Conservation (phyloP, 2,113 vertebrate genomes). For the Pleuronectes platessa region DNA sequence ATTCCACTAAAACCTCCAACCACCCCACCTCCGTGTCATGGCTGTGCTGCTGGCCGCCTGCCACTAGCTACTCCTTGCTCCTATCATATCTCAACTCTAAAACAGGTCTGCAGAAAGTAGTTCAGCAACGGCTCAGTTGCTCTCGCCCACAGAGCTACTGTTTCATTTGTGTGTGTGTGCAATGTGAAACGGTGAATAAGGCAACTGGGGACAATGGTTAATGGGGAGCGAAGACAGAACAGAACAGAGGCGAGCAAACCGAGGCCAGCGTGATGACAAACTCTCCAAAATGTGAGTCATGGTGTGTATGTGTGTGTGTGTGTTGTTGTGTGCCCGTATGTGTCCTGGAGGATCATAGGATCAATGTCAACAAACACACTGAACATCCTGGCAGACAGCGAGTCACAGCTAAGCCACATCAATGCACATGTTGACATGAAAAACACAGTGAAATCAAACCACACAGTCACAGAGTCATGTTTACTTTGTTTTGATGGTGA, state of each 20-base stretch:
- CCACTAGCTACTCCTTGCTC: conserved; percentile 31
- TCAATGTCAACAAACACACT: conserved; percentile 26
- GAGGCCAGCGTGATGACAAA: conserved; percentile 48
- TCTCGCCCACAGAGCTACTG: conserved; percentile 58
- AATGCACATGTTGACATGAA: conserved; percentile 14
- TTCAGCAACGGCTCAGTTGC: conserved; percentile 45
- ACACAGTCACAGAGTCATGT: neutral
- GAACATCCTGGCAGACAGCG: conserved; percentile 15
- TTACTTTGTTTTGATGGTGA: neutral
- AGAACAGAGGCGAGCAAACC: conserved; percentile 16
- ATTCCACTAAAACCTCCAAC: conserved; percentile 45
- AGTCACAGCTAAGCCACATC: conserved; percentile 12
- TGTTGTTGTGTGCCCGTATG: conserved; percentile 12
- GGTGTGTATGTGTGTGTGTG: neutral
- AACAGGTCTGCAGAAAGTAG: conserved; percentile 46
- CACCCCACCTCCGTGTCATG: conserved; percentile 32
- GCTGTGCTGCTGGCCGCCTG: conserved; percentile 28
- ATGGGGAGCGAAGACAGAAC: conserved; percentile 57
- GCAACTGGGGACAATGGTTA: conserved; percentile 54
- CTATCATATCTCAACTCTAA: conserved; percentile 45
- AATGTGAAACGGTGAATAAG: conserved; percentile 43
- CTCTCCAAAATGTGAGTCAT: conserved; percentile 41
- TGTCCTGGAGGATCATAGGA: conserved; percentile 34
- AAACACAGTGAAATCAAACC: conserved; percentile 11
- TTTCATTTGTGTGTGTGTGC: conserved; percentile 48